A percentile compares a stretch with the other conserved stretches of the same genome.
Evolutionary conservation across 2,888 invertebrate genomes (phyloP).

Genomic region (Exocentrus adspersus): DNA sequence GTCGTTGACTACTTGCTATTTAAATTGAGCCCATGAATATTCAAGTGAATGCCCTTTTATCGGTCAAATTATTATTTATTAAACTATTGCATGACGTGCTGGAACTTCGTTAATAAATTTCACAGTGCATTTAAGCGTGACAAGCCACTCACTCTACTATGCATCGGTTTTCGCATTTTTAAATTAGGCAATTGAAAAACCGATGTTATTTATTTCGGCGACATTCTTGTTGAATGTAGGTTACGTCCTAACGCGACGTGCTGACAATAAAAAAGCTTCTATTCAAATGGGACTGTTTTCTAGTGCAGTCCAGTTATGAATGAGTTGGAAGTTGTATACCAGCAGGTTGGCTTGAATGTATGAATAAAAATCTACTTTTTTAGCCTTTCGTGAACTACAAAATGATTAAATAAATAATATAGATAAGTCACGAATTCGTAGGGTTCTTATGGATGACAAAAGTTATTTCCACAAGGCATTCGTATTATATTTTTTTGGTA

Average conservation of each 20-base stretch:
- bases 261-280: not conserved
- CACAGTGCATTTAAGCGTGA: not conserved
- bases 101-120: not conserved
- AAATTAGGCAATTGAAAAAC: not conserved
- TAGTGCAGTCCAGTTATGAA: not conserved
- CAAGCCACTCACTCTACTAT: not conserved
- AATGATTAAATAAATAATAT: conserved; percentile 25
- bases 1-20: not conserved
- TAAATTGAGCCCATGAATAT: not conserved
- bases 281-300: not conserved
- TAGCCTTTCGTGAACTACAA: conserved; percentile 7
- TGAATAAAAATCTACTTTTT: conserved; percentile 12
- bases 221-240: not conserved
- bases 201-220: not conserved
- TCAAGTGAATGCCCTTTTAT: conserved; percentile 1
- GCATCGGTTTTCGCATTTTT: not conserved
- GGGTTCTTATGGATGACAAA: conserved; percentile 28
- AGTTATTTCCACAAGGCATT: too few species aligned
- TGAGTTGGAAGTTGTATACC: too few species aligned
- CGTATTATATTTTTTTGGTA: too few species aligned
- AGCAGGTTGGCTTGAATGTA: not conserved
- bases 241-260: not conserved
- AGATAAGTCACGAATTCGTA: conserved; percentile 37
- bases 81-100: not conserved
- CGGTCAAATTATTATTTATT: not conserved